phyloP scores from a whole-genome alignment of 2,113 vertebrate species.

The Atherinomorus stipes region DNA sequence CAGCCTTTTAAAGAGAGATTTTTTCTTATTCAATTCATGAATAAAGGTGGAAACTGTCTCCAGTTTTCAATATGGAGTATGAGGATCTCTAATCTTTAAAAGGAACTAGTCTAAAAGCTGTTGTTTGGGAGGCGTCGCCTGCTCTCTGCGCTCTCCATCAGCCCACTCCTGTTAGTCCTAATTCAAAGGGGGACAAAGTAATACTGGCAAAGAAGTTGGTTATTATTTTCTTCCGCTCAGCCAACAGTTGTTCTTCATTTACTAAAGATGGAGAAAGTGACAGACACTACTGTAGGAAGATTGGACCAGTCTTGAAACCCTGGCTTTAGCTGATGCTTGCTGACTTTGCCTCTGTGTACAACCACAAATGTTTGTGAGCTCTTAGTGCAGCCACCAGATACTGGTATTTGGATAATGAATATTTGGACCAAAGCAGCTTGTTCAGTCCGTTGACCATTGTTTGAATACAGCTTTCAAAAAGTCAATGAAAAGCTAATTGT shows the following conservation, averaged over 20 bases:
- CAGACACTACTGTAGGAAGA: not conserved
- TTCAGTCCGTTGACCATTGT: too few relatives aligned
- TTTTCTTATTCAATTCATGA: slow-evolving; percentile 6
- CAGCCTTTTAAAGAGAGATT: not conserved
- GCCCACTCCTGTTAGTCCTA: slow-evolving; percentile 7
- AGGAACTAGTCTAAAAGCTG: too few relatives aligned
- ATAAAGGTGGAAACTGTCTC: not conserved
- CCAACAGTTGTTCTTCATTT: slow-evolving; percentile 45
- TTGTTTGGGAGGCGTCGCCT: too few relatives aligned
- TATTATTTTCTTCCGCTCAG: slow-evolving; percentile 51
- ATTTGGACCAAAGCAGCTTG: not conserved
- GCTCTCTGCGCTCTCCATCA: not conserved
- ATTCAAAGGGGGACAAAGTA: slow-evolving; percentile 2
- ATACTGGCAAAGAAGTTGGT: slow-evolving; percentile 34
- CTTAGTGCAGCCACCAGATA: not conserved
- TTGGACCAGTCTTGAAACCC: not conserved
- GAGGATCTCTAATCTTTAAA: too few relatives aligned
- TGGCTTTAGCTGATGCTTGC: not conserved
- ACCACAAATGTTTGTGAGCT: not conserved
- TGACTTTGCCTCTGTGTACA: not conserved
- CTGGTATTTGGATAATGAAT: not conserved
- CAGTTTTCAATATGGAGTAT: not conserved
- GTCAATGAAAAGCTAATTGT: too few relatives aligned
- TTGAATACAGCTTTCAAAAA: too few relatives aligned
- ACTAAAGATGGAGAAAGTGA: not conserved